Base-by-base conservation (phyloP, 2,113 vertebrate species). In the Aviceda subcristata region DNA sequence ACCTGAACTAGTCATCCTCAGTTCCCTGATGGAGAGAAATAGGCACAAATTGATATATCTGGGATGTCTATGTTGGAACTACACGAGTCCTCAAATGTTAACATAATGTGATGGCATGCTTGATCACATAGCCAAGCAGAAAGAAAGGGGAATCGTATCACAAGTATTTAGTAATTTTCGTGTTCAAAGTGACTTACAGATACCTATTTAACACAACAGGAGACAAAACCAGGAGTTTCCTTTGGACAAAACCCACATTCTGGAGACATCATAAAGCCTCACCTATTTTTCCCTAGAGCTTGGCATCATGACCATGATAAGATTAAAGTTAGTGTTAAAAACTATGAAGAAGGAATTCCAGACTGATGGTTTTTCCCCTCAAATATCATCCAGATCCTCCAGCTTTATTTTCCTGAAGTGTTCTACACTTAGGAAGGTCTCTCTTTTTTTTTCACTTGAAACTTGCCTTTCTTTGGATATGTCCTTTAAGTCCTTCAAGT, bases 81-180 rank as follows among this genome's bases (percentile, higher is more conserved):
- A 79, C 26, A 34, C 21, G 69, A 75, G 18, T 53, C 24, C 24
- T 74, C 21, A 74, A 32, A 39, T 19, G 60, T 45, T 20, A 66
- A 72, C 19, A 71, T 8, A 36, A 15, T 9, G 18, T 0, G 0
- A 46, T 38, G 0, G 2, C 36, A 30, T 30, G 24, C 32, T 78
- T 78, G 53, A 74, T 69, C 43, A 26, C 39, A 29, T 9, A 41
- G 15, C 20, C 20, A 80, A 74, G 53, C 46, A 79, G 34, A 41
- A 74, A 46, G 23, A 79, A 79, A 53, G 18, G 29, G 15, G 27
- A 55, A 60, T 67, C 12, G 14, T 46, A 60, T 53, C 17, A 48
- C 48, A 66, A 60, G 39, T 55, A 68, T 23, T 39, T 26, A 7
- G 36, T 19, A 88, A 57, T 50, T 38, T 43, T 43, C 4, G 45